phyloP scores from a whole-genome alignment of 2,113 vertebrate species.

The Bothrops jararaca region DNA sequence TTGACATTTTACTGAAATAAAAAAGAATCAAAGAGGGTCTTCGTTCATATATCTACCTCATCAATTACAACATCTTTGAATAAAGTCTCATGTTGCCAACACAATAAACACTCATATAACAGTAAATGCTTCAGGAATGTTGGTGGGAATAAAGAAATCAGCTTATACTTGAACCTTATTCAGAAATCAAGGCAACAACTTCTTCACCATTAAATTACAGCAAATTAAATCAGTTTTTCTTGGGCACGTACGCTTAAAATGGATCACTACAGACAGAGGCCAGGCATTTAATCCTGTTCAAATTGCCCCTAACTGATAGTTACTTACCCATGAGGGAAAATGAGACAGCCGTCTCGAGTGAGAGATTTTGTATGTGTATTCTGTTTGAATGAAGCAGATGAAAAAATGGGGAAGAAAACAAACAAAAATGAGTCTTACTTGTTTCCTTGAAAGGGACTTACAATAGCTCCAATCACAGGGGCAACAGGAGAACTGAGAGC shows the following conservation, averaged over 20 bases:
- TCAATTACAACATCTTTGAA: constrained; percentile 43
- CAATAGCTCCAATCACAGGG: neutral
- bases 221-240: neutral
- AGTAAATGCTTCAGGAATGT: constrained; percentile 35
- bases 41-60: constrained; percentile 36
- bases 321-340: neutral
- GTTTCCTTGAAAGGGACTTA: neutral
- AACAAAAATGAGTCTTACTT: neutral
- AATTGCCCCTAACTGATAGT: neutral
- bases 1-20: constrained; percentile 69
- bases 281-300: neutral
- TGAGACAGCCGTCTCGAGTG: neutral
- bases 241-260: neutral
- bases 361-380: neutral
- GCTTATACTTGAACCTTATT: constrained; percentile 46
- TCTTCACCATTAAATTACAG: constrained; percentile 29
- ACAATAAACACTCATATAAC: constrained; percentile 51
- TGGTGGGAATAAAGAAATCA: constrained; percentile 24
- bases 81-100: constrained; percentile 4
- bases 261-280: fast-evolving
- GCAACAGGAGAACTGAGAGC: neutral
- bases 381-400: neutral
- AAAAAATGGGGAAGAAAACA: neutral
- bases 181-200: constrained; percentile 50
- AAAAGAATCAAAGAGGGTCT: constrained; percentile 25